Base-by-base conservation (phyloP, 1,140 invertebrate species). In the Pantala flavescens region DNA sequence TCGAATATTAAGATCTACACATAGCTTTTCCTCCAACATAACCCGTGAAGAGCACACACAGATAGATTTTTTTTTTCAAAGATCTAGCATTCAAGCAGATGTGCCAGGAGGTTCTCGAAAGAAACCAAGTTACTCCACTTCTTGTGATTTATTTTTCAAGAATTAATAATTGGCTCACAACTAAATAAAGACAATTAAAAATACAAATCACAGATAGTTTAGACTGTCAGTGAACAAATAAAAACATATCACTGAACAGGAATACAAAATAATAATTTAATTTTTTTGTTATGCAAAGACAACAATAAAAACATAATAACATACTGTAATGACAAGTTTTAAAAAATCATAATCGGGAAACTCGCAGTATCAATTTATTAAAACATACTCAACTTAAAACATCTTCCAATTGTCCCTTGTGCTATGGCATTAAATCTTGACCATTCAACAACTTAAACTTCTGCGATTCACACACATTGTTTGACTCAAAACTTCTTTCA, bases 231-330 rank as follows among this genome's bases (percentile, higher is more conserved):
- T 63, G 49, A 63, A 63, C 49, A 63, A 63, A 63, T 63, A 63
- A 63, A 63, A 63, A 63, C 49, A 63, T 63, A 63, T 63, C 49
- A 63, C 49, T 63, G 49, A 14, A 63, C 49, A 63, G 49, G 49
- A 63, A 19, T 63, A 21, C n/a, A 63, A 63, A 63, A 63, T 63
- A 63, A 63, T 63, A 63, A 63, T 63, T 63, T 63, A 63, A 63
- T 63, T 63, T 63, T 63, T 63, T 63, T 63, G 49, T 16, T 19
- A 63, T 19, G 49, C 49, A 19, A 36, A 36, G 49, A 21, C 49
- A 63, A 63, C 49, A 63, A 63, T 63, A 63, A 63, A 63, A 63
- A 63, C 49, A 63, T 21, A 63, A 63, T 63, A 63, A 63, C 49
- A 63, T 63, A 63, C 49, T 63, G 14, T 63, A 63, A 63, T 63